Evolutionary conservation across 2,113 vertebrate genomes (phyloP).

Genomic region (Neopipo cinnamomea): DNA sequence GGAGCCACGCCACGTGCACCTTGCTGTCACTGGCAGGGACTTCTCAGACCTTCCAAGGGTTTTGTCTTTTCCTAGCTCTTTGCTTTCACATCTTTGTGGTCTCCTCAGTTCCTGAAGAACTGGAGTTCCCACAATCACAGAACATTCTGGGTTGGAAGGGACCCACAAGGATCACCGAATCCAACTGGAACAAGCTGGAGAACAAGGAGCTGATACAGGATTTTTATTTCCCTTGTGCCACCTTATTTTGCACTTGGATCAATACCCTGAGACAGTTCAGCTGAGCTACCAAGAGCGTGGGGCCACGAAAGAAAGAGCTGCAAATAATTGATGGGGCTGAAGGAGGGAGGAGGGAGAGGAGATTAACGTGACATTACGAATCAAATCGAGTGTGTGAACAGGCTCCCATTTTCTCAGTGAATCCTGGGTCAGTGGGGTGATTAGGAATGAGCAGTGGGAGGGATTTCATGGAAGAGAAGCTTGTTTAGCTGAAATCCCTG

Average conservation of each 20-base stretch:
- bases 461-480: not conserved
- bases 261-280: not conserved
- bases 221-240: not conserved
- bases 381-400: not conserved
- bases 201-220: not conserved
- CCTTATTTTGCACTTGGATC: not conserved
- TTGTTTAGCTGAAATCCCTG: not conserved
- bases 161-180: not conserved
- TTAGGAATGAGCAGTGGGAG: not conserved
- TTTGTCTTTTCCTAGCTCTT: not conserved
- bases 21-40: not conserved
- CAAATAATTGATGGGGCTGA: not conserved
- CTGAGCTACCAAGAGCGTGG: not conserved
- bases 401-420: not conserved
- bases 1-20: fast-evolving
- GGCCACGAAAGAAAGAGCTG: not conserved
- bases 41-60: not conserved
- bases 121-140: not conserved
- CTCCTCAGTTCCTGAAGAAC: not conserved
- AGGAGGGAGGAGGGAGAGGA: not conserved
- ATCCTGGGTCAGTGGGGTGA: not conserved
- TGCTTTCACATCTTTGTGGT: not conserved
- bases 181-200: not conserved
- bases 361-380: not conserved
- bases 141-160: not conserved